Evolutionary conservation across 2,888 invertebrate species (phyloP).

Genomic region (Neria commutata): DNA sequence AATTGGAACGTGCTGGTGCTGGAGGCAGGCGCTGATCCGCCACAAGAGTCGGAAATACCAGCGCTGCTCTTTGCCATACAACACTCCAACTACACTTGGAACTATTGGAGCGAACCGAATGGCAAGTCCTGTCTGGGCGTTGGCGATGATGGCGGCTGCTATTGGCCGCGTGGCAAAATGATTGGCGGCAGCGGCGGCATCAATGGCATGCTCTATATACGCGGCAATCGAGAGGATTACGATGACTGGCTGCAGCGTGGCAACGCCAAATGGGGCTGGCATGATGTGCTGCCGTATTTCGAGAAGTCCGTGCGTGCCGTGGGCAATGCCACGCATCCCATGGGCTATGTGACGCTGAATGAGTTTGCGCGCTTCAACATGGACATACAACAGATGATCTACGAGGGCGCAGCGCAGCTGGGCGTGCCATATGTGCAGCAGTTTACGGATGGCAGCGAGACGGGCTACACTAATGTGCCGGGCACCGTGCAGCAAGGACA

Average conservation of each 20-base stretch:
- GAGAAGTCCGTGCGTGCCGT: conserved; percentile 63
- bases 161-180: conserved; percentile 69
- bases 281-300: conserved; percentile 63
- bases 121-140: conserved; percentile 32
- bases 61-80: conserved; percentile 29
- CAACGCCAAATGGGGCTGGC: conserved; percentile 65
- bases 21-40: conserved; percentile 76
- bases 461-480: conserved; percentile 64
- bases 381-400: conserved; percentile 65
- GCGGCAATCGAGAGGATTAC: conserved; percentile 66
- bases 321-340: conserved; percentile 57
- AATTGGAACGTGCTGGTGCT: conserved; percentile 76
- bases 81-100: conserved; percentile 34
- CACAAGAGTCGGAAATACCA: conserved; percentile 54
- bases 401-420: conserved; percentile 70
- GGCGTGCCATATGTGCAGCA: conserved; percentile 65
- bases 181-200: conserved; percentile 67
- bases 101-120: conserved; percentile 36
- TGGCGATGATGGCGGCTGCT: conserved; percentile 29
- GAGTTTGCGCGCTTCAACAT: conserved; percentile 36
- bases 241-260: conserved; percentile 65
- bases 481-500: conserved; percentile 68
- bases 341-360: conserved; percentile 62
- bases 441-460: conserved; percentile 64
- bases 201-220: conserved; percentile 68